Conservation (phyloP, 2,888 invertebrate species). For the Tenodera sinensis region DNA sequence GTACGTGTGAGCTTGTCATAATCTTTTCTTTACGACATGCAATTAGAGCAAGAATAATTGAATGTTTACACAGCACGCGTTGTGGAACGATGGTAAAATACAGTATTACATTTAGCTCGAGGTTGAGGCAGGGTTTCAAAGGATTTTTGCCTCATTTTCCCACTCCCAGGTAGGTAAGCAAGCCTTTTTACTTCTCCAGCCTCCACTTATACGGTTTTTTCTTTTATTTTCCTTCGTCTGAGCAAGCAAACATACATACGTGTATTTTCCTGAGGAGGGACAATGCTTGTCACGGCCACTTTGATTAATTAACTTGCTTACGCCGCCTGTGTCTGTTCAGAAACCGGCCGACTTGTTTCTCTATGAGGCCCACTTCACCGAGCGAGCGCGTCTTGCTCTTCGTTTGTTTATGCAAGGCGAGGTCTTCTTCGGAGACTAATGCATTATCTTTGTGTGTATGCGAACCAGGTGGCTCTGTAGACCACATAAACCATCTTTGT, state of each 20-base stretch:
- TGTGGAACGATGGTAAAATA: neutral
- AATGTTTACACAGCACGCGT: neutral
- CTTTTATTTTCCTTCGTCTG: neutral
- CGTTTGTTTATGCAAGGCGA: neutral
- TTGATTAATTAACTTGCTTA: slow-evolving; percentile 17
- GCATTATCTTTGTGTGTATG: neutral
- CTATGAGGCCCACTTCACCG: neutral
- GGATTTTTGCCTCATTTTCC: neutral
- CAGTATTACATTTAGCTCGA: neutral
- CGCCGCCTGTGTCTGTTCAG: neutral
- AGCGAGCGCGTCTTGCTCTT: neutral
- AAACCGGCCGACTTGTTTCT: neutral
- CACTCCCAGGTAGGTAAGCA: neutral
- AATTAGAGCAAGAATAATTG: neutral
- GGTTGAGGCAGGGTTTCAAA: neutral
- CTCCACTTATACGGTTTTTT: neutral
- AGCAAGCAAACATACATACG: neutral
- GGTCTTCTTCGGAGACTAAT: neutral
- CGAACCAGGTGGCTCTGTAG: neutral
- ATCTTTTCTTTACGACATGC: neutral
- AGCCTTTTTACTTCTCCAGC: neutral
- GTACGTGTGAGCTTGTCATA: neutral
- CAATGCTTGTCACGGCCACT: slow-evolving; percentile 13
- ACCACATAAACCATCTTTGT: neutral
- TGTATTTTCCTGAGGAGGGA: neutral